A percentile compares a stretch with the other conserved stretches of the same genome.
These are phyloP conservation scores for Echeneis naucrates DNA, from an alignment of 2,797 vertebrate genomes.

Conservation along the genomic window DNA sequence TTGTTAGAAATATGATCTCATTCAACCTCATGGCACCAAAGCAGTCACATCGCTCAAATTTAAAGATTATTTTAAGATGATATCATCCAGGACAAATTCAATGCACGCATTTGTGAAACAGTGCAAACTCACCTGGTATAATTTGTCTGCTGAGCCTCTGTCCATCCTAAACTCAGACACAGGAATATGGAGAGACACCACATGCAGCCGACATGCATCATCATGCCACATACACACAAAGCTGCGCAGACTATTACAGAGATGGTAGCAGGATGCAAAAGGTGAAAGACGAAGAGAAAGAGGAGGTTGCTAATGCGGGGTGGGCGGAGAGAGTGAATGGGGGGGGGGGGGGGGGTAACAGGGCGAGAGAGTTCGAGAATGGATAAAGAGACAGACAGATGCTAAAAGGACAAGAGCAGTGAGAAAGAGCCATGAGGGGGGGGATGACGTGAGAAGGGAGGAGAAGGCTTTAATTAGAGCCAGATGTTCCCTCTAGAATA, in stretches of 20 bases:
- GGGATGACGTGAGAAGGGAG: conserved; percentile 37
- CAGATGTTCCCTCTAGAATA: conserved; percentile 79
- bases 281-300: conserved; percentile 45
- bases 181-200: conserved; percentile 73
- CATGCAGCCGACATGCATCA: conserved; percentile 61
- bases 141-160: conserved; percentile 73
- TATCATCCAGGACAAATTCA: neutral
- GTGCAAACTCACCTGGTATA: conserved; percentile 74
- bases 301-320: conserved; percentile 39
- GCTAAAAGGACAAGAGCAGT: conserved; percentile 47
- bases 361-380: conserved; percentile 29
- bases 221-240: conserved; percentile 61
- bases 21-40: neutral
- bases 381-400: conserved; percentile 43
- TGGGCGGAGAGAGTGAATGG: conserved; percentile 64
- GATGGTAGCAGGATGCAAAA: conserved; percentile 46
- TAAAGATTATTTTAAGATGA: neutral
- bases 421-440: conserved; percentile 43
- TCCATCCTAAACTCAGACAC: conserved; percentile 70
- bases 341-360: conserved; percentile 33
- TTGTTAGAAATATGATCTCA: neutral
- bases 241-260: conserved; percentile 36
- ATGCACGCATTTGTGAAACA: conserved; percentile 4
- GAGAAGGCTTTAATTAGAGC: conserved; percentile 72
- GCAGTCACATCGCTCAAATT: conserved; percentile 8